A percentile compares a stretch with the other conserved stretches of the same genome.
Conservation (phyloP, 1,140 invertebrate genomes). For the Scaptomyza pallida region DNA sequence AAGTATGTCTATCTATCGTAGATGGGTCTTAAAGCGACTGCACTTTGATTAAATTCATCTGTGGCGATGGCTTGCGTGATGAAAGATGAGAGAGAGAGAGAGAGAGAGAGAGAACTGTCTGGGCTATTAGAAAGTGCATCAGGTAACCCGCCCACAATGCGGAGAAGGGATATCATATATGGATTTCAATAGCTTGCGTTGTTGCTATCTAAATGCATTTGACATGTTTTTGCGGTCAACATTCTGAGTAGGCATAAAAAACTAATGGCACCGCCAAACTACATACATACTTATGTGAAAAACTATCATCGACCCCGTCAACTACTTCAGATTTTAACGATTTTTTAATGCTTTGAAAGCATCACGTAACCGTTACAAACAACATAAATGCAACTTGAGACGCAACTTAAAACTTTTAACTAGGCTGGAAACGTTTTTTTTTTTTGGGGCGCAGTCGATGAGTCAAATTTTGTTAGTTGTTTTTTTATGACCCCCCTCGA, state of each 20-base stretch:
- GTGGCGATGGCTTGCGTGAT: conserved; percentile 29
- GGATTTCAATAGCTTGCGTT: conserved; percentile 3
- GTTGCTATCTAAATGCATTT: conserved; percentile 72
- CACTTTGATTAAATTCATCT: conserved; percentile 43
- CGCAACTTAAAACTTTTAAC: conserved; percentile 7
- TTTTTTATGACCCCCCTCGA: conserved; percentile 8
- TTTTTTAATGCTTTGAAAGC: conserved; percentile 71
- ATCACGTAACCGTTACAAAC: conserved; percentile 71
- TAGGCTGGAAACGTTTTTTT: conserved; percentile 4
- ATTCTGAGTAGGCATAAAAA: conserved; percentile 56
- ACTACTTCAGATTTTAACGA: conserved; percentile 62
- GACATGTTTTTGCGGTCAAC: conserved; percentile 68
- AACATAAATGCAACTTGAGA: conserved; percentile 33
- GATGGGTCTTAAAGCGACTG: conserved; percentile 2
- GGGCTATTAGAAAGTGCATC: conserved; percentile 61
- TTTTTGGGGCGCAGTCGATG: no score
- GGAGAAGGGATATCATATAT: background rate
- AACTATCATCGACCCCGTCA: conserved; percentile 25
- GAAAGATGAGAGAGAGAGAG: conserved; percentile 7
- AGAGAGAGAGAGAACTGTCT: background rate
- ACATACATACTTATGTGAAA: background rate
- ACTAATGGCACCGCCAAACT: conserved; percentile 61
- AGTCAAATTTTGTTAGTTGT: conserved; percentile 54
- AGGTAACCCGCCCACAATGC: conserved; percentile 40
- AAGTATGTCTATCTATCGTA: conserved; percentile 37